Evolutionary conservation across 2,888 invertebrate species (phyloP).

Genomic region (Apamea anceps): DNA sequence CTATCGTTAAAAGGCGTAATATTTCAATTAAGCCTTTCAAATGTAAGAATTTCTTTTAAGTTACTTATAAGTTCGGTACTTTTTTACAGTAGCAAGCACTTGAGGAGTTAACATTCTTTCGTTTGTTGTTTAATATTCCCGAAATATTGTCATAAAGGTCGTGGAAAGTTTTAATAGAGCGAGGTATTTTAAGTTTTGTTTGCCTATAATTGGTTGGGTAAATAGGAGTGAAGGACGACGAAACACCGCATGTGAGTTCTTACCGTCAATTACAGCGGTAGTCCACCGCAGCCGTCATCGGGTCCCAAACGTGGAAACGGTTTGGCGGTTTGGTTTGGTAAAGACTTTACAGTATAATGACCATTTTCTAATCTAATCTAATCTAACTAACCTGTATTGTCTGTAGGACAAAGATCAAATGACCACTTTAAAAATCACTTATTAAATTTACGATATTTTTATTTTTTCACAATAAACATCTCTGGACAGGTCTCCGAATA

Average conservation of each 20-base stretch:
- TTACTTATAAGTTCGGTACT: too few species aligned
- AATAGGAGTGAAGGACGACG: background rate
- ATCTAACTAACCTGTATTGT: too few species aligned
- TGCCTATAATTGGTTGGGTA: background rate
- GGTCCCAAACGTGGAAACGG: background rate
- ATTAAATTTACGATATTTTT: background rate
- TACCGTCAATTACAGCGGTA: background rate
- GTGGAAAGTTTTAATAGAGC: background rate
- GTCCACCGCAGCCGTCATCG: background rate
- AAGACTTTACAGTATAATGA: background rate
- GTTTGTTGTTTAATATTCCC: background rate
- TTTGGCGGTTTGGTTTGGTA: background rate
- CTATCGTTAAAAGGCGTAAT: too few species aligned
- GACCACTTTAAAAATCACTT: background rate
- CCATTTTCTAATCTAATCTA: too few species aligned
- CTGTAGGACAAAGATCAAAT: too few species aligned
- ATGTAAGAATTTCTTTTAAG: too few species aligned
- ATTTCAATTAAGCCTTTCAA: too few species aligned
- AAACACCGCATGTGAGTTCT: background rate
- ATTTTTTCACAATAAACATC: background rate
- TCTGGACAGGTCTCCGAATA: background rate
- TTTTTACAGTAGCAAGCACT: background rate
- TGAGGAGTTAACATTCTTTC: background rate
- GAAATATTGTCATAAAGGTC: background rate
- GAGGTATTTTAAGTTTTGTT: background rate